These are phyloP conservation scores for Brachycybe producta DNA, from an alignment of 2,888 invertebrate genomes.

Conservation along the genomic window DNA sequence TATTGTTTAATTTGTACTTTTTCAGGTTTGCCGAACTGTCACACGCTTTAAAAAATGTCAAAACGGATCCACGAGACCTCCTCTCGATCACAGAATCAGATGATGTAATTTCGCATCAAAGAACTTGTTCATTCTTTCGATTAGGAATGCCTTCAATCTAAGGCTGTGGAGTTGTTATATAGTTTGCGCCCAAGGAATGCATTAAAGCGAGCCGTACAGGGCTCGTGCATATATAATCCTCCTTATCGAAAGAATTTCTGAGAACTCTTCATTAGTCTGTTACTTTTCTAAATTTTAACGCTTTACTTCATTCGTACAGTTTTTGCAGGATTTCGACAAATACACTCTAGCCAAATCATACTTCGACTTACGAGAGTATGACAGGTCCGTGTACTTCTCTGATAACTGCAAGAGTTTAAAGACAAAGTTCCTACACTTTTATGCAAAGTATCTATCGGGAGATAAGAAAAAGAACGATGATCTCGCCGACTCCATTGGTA, in stretches of 20 bases:
- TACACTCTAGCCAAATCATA: slow-evolving; percentile 73
- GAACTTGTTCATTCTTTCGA: too few relatives aligned
- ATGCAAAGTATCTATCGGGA: slow-evolving; percentile 72
- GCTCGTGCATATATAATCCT: too few relatives aligned
- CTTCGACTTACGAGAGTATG: slow-evolving; percentile 82
- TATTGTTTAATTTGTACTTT: not conserved
- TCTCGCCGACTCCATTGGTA: slow-evolving; percentile 49
- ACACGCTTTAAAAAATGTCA: not conserved
- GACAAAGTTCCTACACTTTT: slow-evolving; percentile 68
- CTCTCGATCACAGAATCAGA: too few relatives aligned
- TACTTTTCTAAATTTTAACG: too few relatives aligned
- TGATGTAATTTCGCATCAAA: too few relatives aligned
- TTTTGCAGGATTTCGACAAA: slow-evolving; percentile 49
- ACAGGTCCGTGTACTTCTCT: slow-evolving; percentile 59
- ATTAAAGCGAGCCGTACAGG: too few relatives aligned
- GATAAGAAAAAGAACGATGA: slow-evolving; percentile 83
- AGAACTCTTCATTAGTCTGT: too few relatives aligned
- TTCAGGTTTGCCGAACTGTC: slow-evolving; percentile 6
- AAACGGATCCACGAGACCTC: not conserved
- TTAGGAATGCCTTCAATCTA: too few relatives aligned
- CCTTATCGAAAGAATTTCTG: too few relatives aligned
- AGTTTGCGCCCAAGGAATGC: too few relatives aligned
- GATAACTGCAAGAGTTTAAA: slow-evolving; percentile 55
- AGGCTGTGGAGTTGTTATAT: too few relatives aligned
- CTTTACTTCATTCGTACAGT: slow-evolving; percentile 15